A percentile compares a stretch with the other conserved stretches of the same genome.
These are phyloP conservation scores for Pseudochromis fuscus DNA, from an alignment of 2,797 vertebrate genomes.

Conservation along the genomic window DNA sequence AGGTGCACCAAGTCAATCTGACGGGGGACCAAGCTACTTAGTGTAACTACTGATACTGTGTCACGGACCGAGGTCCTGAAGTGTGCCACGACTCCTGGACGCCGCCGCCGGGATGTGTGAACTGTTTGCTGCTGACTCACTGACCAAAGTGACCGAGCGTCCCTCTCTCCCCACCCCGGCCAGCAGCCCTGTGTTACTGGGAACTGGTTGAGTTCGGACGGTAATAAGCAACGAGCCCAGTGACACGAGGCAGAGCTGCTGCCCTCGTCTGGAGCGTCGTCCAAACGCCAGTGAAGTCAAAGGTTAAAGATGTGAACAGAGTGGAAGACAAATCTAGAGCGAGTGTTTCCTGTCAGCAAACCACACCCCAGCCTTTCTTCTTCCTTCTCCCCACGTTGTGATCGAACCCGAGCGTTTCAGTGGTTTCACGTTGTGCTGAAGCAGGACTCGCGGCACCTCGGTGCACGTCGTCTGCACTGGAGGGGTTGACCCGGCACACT, in stretches of 20 bases:
- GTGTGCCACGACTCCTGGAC: conserved; percentile 77
- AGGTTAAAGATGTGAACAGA: conserved; percentile 60
- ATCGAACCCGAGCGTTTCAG: conserved; percentile 15
- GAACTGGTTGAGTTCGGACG: conserved; percentile 29
- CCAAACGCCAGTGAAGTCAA: conserved; percentile 57
- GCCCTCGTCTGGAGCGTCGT: conserved; percentile 37
- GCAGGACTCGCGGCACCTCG: too few relatives aligned
- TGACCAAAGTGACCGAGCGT: conserved; percentile 83
- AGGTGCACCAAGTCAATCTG: conserved; percentile 73
- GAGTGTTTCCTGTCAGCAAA: conserved; percentile 37
- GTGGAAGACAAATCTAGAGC: conserved; percentile 47
- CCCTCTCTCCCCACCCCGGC: conserved; percentile 69
- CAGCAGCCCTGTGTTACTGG: conserved; percentile 49
- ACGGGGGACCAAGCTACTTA: conserved; percentile 80
- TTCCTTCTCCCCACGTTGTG: not conserved
- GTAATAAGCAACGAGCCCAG: conserved; percentile 43
- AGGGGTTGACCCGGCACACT: conserved; percentile 40
- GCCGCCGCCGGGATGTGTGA: conserved; percentile 72
- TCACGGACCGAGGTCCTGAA: conserved; percentile 79
- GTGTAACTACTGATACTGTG: conserved; percentile 87
- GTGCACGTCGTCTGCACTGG: not conserved
- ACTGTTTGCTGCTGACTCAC: conserved; percentile 85
- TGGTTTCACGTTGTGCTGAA: not conserved
- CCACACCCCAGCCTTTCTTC: not conserved
- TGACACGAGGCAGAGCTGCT: conserved; percentile 43